Percentiles rank a stretch among this genome's conserved stretches.
Conservation (phyloP, 1,140 invertebrate species). For the Laupala kohalensis region DNA sequence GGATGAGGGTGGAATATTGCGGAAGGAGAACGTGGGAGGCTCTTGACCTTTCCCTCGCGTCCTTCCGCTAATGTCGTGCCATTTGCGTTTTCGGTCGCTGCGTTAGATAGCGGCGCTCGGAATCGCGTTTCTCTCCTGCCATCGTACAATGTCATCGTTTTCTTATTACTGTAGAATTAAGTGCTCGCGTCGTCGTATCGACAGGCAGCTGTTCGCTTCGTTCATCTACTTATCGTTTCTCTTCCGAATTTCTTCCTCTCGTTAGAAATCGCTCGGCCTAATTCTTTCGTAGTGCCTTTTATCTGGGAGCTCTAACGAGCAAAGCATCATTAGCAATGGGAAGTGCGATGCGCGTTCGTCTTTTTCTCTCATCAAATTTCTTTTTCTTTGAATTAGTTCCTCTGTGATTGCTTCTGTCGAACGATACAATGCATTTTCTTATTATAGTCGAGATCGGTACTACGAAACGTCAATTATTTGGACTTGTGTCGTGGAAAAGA, state of each 20-base stretch:
- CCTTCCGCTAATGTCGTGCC: neutral
- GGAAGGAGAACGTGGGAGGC: no score
- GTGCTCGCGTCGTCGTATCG: neutral
- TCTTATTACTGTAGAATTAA: neutral
- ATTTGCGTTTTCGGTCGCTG: neutral
- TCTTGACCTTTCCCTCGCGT: neutral
- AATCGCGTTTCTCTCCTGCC: neutral
- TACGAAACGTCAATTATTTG: no score
- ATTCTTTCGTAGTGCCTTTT: neutral
- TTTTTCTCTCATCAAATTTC: no score
- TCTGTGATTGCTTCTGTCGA: no score
- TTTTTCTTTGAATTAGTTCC: no score
- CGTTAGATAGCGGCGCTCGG: neutral
- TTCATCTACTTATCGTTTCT: neutral
- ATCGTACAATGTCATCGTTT: neutral
- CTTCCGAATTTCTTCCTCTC: neutral
- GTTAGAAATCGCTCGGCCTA: neutral
- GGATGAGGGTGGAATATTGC: no score
- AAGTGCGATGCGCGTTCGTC: neutral
- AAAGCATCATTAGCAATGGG: neutral
- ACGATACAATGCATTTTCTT: no score
- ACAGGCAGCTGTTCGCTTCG: neutral
- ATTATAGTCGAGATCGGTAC: no score
- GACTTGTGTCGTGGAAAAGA: no score
- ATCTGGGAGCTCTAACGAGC: neutral